A percentile compares a stretch with the other conserved stretches of the same genome.
Evolutionary conservation across 2,113 vertebrate species (phyloP).

Genomic region (Corythoichthys haematopterus): DNA sequence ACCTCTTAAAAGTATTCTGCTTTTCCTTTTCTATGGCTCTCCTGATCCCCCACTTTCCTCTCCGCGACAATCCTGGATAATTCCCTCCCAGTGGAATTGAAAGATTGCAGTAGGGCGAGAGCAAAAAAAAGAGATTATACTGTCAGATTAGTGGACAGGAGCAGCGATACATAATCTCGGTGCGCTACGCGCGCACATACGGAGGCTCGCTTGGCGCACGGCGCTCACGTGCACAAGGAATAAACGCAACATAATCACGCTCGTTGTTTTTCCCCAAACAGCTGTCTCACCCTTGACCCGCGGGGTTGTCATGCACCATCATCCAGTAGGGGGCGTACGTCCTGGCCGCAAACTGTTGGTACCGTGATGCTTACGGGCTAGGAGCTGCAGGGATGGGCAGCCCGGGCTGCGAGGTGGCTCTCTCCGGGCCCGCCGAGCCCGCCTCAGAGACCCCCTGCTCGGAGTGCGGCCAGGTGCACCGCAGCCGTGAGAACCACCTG

Average conservation of each 20-base stretch:
- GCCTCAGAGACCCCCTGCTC: constrained; percentile 85
- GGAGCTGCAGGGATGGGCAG: constrained; percentile 80
- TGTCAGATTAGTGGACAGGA: constrained; percentile 72
- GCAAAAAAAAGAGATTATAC: constrained; percentile 74
- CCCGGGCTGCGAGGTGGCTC: constrained; percentile 77
- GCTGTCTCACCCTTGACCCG: constrained; percentile 57
- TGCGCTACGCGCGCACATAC: constrained; percentile 37
- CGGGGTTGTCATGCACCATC: constrained; percentile 65
- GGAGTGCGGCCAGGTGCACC: constrained; percentile 94
- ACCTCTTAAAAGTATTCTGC: constrained; percentile 4
- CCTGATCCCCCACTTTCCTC: constrained; percentile 50
- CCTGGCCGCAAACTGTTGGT: constrained; percentile 54
- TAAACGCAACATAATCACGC: constrained; percentile 51
- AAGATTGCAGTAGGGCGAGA: constrained; percentile 68
- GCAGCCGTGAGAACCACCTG: constrained; percentile 90
- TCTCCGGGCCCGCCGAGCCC: constrained; percentile 74
- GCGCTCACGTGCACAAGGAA: constrained; percentile 53
- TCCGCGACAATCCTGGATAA: constrained; percentile 72
- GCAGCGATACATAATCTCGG: constrained; percentile 68
- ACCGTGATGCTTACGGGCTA: constrained; percentile 64
- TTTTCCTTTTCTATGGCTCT: constrained; percentile 33
- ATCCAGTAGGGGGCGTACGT: constrained; percentile 63
- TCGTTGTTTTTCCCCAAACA: constrained; percentile 53
- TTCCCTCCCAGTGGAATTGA: constrained; percentile 72
- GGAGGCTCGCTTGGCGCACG: constrained; percentile 16